phyloP scores from a whole-genome alignment of 2,113 vertebrate genomes.

The Sander lucioperca region DNA sequence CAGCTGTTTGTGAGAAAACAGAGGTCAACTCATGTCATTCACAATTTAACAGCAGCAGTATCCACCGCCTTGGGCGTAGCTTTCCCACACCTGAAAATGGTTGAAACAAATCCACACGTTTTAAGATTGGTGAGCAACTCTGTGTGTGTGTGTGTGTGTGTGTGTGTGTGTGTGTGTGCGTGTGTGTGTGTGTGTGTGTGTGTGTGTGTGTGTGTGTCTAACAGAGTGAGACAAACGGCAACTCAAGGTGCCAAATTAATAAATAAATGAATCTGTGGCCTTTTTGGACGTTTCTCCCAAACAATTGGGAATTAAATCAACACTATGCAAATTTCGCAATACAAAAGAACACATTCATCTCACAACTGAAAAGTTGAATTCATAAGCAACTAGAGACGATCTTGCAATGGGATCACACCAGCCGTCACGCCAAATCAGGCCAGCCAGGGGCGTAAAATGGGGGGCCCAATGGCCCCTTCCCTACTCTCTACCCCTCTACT shows the following conservation, averaged over 20 bases:
- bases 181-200: too few relatives aligned
- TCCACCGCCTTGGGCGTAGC: not conserved
- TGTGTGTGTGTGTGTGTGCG: not conserved
- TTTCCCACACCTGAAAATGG: slow-evolving; percentile 12
- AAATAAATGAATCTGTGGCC: not conserved
- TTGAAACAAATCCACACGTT: slow-evolving; percentile 9
- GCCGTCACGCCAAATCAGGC: too few relatives aligned
- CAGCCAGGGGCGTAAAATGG: too few relatives aligned
- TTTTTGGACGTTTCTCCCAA: not conserved
- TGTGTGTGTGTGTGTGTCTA: too few relatives aligned
- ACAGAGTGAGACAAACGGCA: not conserved
- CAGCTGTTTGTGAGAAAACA: slow-evolving; percentile 24
- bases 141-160: not conserved
- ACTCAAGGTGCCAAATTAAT: not conserved
- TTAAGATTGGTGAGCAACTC: not conserved
- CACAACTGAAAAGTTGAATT: not conserved
- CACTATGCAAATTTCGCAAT: not conserved
- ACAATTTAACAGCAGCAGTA: slow-evolving; percentile 24
- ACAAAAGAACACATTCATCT: not conserved
- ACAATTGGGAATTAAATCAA: not conserved
- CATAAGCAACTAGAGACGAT: not conserved
- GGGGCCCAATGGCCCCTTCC: too few relatives aligned
- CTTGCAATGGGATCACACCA: too few relatives aligned
- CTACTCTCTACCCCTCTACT: too few relatives aligned
- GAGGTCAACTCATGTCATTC: slow-evolving; percentile 28